A percentile compares a stretch with the other conserved stretches of the same genome.
Evolutionary conservation across 2,888 invertebrate genomes (phyloP).

Genomic region (Sialis fuliginosa): DNA sequence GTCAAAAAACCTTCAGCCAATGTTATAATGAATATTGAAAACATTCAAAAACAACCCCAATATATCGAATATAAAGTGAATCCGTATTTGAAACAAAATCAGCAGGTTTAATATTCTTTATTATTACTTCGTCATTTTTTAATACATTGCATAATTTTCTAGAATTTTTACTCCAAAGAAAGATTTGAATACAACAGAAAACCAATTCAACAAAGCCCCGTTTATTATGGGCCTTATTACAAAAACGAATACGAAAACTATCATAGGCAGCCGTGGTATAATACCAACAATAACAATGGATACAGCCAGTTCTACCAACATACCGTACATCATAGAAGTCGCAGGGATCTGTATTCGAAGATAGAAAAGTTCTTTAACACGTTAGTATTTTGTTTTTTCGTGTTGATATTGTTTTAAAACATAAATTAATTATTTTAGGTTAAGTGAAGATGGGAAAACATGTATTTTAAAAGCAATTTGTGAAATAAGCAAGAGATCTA

Average conservation of each 20-base stretch:
- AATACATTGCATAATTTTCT: too few species aligned
- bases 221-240: too few species aligned
- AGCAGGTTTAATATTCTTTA: too few species aligned
- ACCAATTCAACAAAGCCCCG: too few species aligned
- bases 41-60: neutral
- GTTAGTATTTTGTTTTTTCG: constrained; percentile 27
- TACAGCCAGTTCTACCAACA: constrained; percentile 9
- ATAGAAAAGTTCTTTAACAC: constrained; percentile 39
- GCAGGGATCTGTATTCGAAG: constrained; percentile 41
- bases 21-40: neutral
- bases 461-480: constrained; percentile 49
- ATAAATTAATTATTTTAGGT: constrained; percentile 15
- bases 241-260: too few species aligned
- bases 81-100: neutral
- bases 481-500: constrained; percentile 34
- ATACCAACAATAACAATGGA: too few species aligned
- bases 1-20: neutral
- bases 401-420: neutral
- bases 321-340: constrained; percentile 39
- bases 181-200: too few species aligned
- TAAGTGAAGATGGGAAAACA: constrained; percentile 31
- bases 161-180: too few species aligned
- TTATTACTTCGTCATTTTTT: too few species aligned
- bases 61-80: neutral
- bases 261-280: too few species aligned